Conservation (phyloP, 35 echinoderm and acorn worm genomes). For the Ophioderma brevispina region DNA sequence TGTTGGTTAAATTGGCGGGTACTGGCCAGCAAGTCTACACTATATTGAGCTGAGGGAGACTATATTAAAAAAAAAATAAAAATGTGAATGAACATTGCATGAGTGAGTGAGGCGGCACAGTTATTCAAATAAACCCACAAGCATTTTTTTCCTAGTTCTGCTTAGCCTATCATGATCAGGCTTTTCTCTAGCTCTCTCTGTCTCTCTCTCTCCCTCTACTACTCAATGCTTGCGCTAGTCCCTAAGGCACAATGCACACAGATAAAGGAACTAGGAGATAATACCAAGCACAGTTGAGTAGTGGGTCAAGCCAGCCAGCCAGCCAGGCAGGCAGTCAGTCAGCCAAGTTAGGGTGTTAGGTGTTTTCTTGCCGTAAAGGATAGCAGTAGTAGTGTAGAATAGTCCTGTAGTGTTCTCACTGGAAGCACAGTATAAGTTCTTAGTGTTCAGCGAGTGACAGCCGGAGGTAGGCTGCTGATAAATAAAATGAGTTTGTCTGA, state of each 20-base stretch:
- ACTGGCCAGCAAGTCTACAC: too few species aligned
- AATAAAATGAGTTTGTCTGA: neutral
- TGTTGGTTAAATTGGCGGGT: too few species aligned
- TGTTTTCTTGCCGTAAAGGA: neutral
- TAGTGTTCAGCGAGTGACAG: neutral
- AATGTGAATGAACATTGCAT: too few species aligned
- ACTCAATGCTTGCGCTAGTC: neutral
- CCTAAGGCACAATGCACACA: constrained; percentile 8
- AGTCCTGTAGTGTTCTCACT: too few species aligned
- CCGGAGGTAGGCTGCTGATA: neutral
- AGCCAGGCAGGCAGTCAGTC: neutral
- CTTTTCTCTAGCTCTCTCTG: too few species aligned
- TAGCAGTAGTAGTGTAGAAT: neutral
- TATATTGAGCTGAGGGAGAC: too few species aligned
- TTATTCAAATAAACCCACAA: too few species aligned
- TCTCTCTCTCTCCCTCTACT: neutral
- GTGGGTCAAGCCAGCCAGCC: neutral
- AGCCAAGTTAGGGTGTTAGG: neutral
- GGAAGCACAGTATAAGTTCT: too few species aligned
- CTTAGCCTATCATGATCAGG: too few species aligned
- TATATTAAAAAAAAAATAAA: too few species aligned
- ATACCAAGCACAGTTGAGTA: neutral
- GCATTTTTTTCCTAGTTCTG: too few species aligned
- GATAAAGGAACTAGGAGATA: constrained; percentile 4
- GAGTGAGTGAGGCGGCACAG: too few species aligned